These are phyloP conservation scores for Argynnis bischoffii DNA, from an alignment of 2,888 invertebrate genomes.

Conservation along the genomic window DNA sequence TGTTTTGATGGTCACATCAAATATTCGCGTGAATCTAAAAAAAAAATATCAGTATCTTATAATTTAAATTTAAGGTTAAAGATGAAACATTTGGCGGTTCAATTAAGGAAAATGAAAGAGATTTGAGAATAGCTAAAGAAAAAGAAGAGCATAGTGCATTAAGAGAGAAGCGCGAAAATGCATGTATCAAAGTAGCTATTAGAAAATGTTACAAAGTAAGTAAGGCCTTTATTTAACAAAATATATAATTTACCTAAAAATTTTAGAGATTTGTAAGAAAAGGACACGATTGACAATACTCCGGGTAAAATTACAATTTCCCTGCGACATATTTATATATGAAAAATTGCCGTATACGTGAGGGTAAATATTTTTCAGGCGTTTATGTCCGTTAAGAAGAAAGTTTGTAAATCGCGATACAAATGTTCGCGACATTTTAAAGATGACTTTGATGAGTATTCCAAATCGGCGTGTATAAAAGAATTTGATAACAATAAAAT, in stretches of 20 bases:
- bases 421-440: conserved; percentile 47
- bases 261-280: no score
- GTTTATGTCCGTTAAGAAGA: conserved; percentile 43
- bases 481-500: conserved; percentile 37
- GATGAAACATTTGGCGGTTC: neutral
- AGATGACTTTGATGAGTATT: conserved; percentile 38
- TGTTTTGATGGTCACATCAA: no score
- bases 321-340: no score
- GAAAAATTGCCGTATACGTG: no score
- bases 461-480: conserved; percentile 48
- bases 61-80: conserved; percentile 5
- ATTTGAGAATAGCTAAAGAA: neutral
- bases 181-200: conserved; percentile 59
- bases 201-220: conserved; percentile 55
- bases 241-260: no score
- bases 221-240: no score
- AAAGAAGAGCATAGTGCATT: conserved; percentile 38
- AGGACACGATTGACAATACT: no score
- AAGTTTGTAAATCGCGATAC: conserved; percentile 41
- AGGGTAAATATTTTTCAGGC: conserved; percentile 47
- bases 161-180: conserved; percentile 52
- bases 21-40: neutral
- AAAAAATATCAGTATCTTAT: neutral
- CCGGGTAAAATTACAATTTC: no score
- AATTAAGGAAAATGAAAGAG: neutral